Evolutionary conservation across 2,113 vertebrate species (phyloP).

Genomic region (Centrocercus urophasianus): DNA sequence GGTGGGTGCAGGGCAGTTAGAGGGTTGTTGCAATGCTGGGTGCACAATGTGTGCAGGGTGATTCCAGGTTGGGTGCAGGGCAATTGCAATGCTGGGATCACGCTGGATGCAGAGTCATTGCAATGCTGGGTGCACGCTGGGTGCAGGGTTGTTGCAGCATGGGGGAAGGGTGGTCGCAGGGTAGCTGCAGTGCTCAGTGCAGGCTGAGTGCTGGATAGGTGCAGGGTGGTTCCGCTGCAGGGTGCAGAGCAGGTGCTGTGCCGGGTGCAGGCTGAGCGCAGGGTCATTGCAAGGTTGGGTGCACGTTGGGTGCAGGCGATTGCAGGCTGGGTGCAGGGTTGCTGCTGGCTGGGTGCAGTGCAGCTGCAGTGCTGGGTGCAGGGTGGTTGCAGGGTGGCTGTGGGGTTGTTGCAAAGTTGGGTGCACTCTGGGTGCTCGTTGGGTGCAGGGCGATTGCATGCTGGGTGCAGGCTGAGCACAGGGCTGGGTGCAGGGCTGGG

Average conservation of each 20-base stretch:
- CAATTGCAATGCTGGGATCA: neutral
- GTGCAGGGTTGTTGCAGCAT: neutral
- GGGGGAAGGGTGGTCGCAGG: neutral
- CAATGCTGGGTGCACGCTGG: no score
- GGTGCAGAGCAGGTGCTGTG: no score
- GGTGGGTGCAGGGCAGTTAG: no score
- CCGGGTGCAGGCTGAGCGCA: neutral
- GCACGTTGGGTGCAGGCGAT: no score
- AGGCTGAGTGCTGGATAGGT: neutral
- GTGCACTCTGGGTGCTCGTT: neutral
- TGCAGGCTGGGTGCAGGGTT: neutral
- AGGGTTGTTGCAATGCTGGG: neutral
- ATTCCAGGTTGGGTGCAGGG: no score
- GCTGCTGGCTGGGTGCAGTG: neutral
- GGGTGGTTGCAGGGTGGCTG: neutral
- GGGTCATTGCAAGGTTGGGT: neutral
- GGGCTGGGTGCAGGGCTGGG: neutral
- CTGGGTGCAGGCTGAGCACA: neutral
- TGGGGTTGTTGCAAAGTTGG: neutral
- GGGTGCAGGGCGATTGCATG: neutral
- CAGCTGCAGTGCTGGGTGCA: neutral
- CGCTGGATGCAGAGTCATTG: no score
- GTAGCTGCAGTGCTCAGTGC: no score
- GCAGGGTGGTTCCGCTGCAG: neutral
- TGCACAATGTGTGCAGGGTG: neutral